Base-by-base conservation (phyloP, 2,797 vertebrate species). In the Mus minutoides region DNA sequence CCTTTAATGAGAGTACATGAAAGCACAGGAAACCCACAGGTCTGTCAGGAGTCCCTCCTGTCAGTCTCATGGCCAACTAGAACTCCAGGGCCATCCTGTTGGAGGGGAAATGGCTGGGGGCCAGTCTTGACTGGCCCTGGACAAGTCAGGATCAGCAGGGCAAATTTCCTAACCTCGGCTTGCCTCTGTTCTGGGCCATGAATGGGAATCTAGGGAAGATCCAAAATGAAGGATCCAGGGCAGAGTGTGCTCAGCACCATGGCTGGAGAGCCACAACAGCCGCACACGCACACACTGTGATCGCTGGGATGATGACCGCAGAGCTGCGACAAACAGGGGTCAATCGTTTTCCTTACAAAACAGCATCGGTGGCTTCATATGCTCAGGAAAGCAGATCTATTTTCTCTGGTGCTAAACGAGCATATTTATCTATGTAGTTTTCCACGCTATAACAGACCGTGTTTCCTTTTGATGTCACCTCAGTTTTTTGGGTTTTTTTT, bases 381-480 rank as follows among this genome's bases (percentile, higher is more conserved):
- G 37, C 67, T 69, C 34, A 37, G 90, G 91, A 93, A 95, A 95
- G 40, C 24, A 5, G 22, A 26, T 84, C 71, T 84, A 6, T 93
- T 84, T 92, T 76, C 43, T 84, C 29, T 52, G 84, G 82, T 64
- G 6, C n/a, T 46, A 82, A 95, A 88, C 34, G 85, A 83, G 11
- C 40, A 9, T 40, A 22, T 82, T 19, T 69, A 58, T 88, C 67
- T 71, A 91, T 94, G 52, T 29, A 94, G 92, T 90, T 97, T 96
- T 88, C 67, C 91, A 88, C 6, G 76, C 43, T 46, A 49, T 83
- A 62, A 91, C 91, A 93, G 62, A 62, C 94, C 80, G 7, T 85
- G 92, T 83, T 97, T 98, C 95, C 97, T 97, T 92, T 88, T 58
- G 71, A 77, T 1, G 13, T 79, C 58, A 40, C 85, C 46, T 88